Evolutionary conservation across 2,797 vertebrate species (phyloP), one percentile per base, ranked within the genome.

Genomic region (Siniperca undulata): DNA sequence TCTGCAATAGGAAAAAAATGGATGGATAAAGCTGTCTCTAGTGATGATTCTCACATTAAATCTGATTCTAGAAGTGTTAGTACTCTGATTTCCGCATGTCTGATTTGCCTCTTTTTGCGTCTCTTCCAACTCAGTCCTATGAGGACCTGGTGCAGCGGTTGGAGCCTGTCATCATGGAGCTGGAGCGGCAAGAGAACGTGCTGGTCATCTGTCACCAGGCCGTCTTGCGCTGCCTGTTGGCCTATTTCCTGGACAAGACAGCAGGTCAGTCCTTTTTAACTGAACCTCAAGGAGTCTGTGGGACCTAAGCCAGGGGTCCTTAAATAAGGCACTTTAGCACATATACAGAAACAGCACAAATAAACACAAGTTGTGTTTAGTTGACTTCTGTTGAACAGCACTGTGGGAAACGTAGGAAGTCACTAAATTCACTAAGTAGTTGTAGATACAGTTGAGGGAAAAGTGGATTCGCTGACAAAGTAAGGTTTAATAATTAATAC

Each of bases 101-200:
- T 78, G 5, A 83, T 59, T 36, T 36, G 2, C 14, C 46, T 65
- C 46, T 42, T 24, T 38, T 2, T 4, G 1, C 73, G 22, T 70
- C 36, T 74, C 1, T 11, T 64, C 5, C 30, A 13, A 14, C 59
- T 73, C 88, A 99, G 99, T 99, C 99, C 30, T 99, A 99, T 7
- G 98, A 99, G 94, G 99, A 99, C 92, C 95, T 99, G 89, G 99
- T 99, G 86, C 99, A 99, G 94, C 95, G 98, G 1, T 91, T 99
- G 67, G 99, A 99, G 90, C 99, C 99, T 0, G 99, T 98, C 86
- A 99, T 99, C 93, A 99, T 99, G 99, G 99, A 99, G 89, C 95
- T 99, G 74, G 99, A 99, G 95, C 95, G 99, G 59, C 99, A 99
- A 86, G 98, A 99, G 95, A 99, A 99, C 0, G 96, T 99, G 38